These are phyloP conservation scores for Lasioglossum pauxillum DNA, from an alignment of 2,888 invertebrate genomes.

Conservation along the genomic window DNA sequence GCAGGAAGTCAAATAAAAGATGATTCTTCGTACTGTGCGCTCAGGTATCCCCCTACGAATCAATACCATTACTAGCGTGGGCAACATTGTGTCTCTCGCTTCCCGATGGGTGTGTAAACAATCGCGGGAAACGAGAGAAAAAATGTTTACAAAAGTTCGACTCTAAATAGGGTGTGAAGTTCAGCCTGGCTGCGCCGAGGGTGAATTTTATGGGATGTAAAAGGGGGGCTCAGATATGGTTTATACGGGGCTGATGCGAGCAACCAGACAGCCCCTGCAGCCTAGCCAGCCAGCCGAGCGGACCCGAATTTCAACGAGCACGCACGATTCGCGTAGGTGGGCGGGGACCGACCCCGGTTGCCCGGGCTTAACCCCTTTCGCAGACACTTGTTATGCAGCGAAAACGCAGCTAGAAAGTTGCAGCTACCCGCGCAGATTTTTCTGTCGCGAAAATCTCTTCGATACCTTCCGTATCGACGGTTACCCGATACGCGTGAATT, in stretches of 20 bases:
- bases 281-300: conserved; percentile 33
- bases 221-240: conserved; percentile 19
- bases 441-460: neutral
- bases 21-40: neutral
- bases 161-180: neutral
- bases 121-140: conserved; percentile 11
- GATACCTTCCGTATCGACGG: neutral
- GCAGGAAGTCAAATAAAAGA: neutral
- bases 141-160: conserved; percentile 18
- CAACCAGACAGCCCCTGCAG: conserved; percentile 25
- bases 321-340: conserved; percentile 30
- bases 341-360: conserved; percentile 39
- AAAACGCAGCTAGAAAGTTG: conserved; percentile 17
- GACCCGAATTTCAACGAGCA: conserved; percentile 49
- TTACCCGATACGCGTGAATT: neutral
- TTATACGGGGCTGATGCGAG: conserved; percentile 27
- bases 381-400: conserved; percentile 39
- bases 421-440: neutral
- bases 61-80: conserved; percentile 10
- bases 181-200: conserved; percentile 1
- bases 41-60: neutral
- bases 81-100: conserved; percentile 8
- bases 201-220: conserved; percentile 27
- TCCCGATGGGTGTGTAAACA: conserved; percentile 12
- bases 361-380: conserved; percentile 39